Percentiles rank a stretch among this genome's conserved stretches.
Evolutionary conservation across 2,113 vertebrate genomes (phyloP).

Genomic region (Oreochromis niloticus): DNA sequence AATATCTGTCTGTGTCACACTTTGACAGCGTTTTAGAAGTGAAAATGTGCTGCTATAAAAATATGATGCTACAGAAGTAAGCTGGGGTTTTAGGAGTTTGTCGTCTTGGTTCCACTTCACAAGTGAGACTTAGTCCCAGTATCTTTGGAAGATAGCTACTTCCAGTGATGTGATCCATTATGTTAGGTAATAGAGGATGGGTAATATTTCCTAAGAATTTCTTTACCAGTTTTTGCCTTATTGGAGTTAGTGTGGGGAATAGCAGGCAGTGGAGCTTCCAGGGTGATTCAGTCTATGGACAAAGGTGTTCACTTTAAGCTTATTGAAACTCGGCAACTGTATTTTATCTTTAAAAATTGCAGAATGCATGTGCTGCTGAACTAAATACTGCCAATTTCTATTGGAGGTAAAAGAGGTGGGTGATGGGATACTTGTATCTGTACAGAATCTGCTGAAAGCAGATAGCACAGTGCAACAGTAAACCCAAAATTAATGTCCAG

Average conservation of each 20-base stretch:
- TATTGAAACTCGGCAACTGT: background rate
- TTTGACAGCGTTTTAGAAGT: background rate
- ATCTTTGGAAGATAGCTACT: background rate
- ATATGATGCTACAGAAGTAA: background rate
- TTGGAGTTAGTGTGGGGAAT: background rate
- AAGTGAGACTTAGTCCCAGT: background rate
- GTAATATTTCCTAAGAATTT: background rate
- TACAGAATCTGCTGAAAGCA: background rate
- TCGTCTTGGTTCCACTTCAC: background rate
- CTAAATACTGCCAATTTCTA: background rate
- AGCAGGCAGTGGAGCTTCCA: background rate
- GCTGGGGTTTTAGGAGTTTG: background rate
- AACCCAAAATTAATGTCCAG: background rate
- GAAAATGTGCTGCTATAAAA: background rate
- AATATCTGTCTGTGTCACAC: conserved; percentile 38
- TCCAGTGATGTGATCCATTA: background rate
- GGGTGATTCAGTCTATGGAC: background rate
- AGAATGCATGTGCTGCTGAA: background rate
- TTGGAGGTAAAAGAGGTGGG: background rate
- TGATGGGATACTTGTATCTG: background rate
- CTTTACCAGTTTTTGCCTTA: background rate
- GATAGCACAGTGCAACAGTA: background rate
- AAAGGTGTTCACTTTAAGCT: background rate
- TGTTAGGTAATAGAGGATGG: background rate
- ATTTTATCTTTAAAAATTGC: background rate